A percentile compares a stretch with the other conserved stretches of the same genome.
These are phyloP conservation scores for Pterocles orientalis DNA, from an alignment of 2,113 vertebrate species.

Conservation along the genomic window DNA sequence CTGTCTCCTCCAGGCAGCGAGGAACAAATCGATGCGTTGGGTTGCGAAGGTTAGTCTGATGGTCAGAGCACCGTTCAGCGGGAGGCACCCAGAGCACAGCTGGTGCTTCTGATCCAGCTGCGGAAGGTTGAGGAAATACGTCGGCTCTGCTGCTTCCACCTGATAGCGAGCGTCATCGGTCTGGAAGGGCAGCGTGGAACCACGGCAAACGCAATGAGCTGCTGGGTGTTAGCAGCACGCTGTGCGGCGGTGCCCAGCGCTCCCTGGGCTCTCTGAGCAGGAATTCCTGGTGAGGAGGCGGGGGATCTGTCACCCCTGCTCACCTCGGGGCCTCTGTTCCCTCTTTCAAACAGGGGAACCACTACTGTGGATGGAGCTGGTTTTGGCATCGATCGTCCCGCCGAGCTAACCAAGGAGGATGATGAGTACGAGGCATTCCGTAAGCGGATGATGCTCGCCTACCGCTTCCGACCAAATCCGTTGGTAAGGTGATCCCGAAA, in stretches of 20 bases:
- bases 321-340: neutral
- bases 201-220: neutral
- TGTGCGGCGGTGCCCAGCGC: rapidly evolving
- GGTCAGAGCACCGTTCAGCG: neutral
- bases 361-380: slow-evolving; percentile 90
- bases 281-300: neutral
- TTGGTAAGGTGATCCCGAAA: slow-evolving; percentile 74
- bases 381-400: slow-evolving; percentile 91
- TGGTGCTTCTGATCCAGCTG: neutral
- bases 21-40: rapidly evolving
- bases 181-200: neutral
- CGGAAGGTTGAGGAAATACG: neutral
- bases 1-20: rapidly evolving
- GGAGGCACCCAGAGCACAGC: neutral
- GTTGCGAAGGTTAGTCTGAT: neutral
- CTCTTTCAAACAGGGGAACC: slow-evolving; percentile 78
- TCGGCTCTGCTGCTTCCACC: neutral
- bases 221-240: rapidly evolving
- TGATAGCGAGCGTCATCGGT: rapidly evolving
- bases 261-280: too few relatives aligned
- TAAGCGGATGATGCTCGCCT: slow-evolving; percentile 97
- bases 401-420: slow-evolving; percentile 85
- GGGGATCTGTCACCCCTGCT: neutral
- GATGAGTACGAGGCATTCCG: slow-evolving; percentile 97
- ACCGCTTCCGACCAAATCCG: slow-evolving; percentile 95